Conservation (phyloP, 2,113 vertebrate genomes). For the Limnothrissa miodon region DNA sequence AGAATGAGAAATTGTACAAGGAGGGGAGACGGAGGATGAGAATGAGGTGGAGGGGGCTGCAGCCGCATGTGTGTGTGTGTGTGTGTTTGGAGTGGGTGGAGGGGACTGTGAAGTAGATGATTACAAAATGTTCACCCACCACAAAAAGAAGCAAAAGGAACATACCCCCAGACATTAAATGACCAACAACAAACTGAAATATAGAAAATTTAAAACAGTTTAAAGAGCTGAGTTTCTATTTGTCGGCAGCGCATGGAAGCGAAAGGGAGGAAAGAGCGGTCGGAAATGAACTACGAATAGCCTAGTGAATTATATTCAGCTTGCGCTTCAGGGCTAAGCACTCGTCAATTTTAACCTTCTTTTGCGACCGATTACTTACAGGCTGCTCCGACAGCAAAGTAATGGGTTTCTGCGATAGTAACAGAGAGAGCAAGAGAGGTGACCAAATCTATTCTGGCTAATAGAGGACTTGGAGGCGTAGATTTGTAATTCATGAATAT, state of each 20-base stretch:
- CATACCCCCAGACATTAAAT: background rate
- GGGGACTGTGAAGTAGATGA: background rate
- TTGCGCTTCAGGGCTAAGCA: conserved; percentile 78
- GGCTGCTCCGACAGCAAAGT: conserved; percentile 75
- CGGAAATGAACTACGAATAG: conserved; percentile 78
- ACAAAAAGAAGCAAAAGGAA: background rate
- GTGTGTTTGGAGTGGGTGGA: background rate
- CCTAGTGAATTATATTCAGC: conserved; percentile 80
- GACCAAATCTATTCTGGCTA: conserved; percentile 31
- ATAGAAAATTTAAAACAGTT: conserved; percentile 37
- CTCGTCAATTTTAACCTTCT: conserved; percentile 80
- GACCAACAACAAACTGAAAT: conserved; percentile 27
- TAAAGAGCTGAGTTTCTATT: conserved; percentile 69
- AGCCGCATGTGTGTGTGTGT: background rate
- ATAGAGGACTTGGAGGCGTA: conserved; percentile 35
- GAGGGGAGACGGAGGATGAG: conserved; percentile 17
- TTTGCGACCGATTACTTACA: conserved; percentile 81
- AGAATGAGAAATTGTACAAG: conserved; percentile 31
- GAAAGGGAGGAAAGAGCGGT: conserved; percentile 74
- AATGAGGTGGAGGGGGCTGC: background rate
- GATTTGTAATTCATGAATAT: conserved; percentile 43
- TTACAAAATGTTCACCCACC: background rate
- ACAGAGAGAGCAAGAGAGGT: conserved; percentile 35
- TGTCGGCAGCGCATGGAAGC: conserved; percentile 57
- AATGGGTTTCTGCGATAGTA: conserved; percentile 62